Conservation (phyloP, 2,797 vertebrate genomes). For the Sandelia bainsii region DNA sequence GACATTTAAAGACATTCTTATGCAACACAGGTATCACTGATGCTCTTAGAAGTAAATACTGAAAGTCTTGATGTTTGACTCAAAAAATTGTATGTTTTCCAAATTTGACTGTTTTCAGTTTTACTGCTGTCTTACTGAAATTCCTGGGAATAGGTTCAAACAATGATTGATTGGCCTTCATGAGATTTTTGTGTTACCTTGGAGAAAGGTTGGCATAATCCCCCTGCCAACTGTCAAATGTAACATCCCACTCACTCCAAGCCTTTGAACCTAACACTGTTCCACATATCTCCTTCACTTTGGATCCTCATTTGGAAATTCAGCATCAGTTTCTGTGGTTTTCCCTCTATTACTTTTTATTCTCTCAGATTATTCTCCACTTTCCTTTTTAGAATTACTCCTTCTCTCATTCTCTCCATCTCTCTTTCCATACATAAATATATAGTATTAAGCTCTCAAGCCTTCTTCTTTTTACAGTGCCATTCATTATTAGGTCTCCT, state of each 20-base stretch:
- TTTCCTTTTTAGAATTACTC: slow-evolving; percentile 23
- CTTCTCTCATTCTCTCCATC: slow-evolving; percentile 14
- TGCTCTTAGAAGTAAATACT: no score
- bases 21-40: no score
- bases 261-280: slow-evolving; percentile 42
- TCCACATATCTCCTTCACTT: slow-evolving; percentile 52
- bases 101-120: slow-evolving; percentile 1
- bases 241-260: slow-evolving; percentile 36
- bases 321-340: slow-evolving; percentile 31
- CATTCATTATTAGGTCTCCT: slow-evolving; percentile 50
- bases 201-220: slow-evolving; percentile 53
- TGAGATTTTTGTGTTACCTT: slow-evolving; percentile 37
- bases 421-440: slow-evolving; percentile 39
- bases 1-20: no score
- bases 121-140: slow-evolving; percentile 16
- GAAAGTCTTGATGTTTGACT: not conserved
- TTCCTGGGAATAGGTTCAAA: slow-evolving; percentile 32
- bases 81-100: not conserved
- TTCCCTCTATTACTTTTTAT: slow-evolving; percentile 20
- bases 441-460: slow-evolving; percentile 16
- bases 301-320: slow-evolving; percentile 69
- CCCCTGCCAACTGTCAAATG: slow-evolving; percentile 59
- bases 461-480: slow-evolving; percentile 50
- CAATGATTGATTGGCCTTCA: slow-evolving; percentile 47
- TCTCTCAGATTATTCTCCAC: slow-evolving; percentile 33